Evolutionary conservation across 2,797 vertebrate species (phyloP), one percentile per base, ranked within the genome.

Genomic region (Dallia pectoralis): DNA sequence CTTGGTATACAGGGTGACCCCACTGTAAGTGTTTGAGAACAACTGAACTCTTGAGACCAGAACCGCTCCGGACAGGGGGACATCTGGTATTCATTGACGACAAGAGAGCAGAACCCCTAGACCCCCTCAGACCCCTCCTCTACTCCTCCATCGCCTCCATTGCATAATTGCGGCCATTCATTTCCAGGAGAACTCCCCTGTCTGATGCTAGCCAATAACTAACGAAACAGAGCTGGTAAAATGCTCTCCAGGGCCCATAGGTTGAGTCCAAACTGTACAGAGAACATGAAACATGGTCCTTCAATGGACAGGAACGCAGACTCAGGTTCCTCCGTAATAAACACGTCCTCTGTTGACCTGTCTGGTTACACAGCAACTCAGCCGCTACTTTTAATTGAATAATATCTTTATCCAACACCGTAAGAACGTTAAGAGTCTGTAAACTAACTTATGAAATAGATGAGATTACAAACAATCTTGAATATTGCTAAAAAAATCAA

Each of bases 151-250:
- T 19, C 3, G 53, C 79, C 85, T 87, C 84, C 86, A 86, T 90
- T 87, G 89, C 86, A 91, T 92, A 91, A 93, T 92, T 92, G 85
- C 78, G 56, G 79, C 87, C 86, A 90, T 94, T 92, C 92, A 93
- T 93, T 92, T 89, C 81, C 77, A 0, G 67, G 78, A 74, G 72
- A 75, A 79, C 83, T 85, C 79, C 82, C 82, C 88, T 81, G 80
- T 86, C 88, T 90, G 87, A 87, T 88, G 81, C 59, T 67, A 59
- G 86, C 82, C 81, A 82, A 81, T 87, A 89, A 87, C 81, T 77
- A 81, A 81, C 76, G 79, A 81, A 80, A 81, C 76, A 78, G 78
- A 66, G 77, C 62, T 64, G 76, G 84, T 84, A 86, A 88, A 85
- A 86, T 71, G 69, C 73, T 72, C 71, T 32, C 61, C 61, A 63